Conservation (phyloP, 2,888 invertebrate genomes). For the Cetonia aurata region DNA sequence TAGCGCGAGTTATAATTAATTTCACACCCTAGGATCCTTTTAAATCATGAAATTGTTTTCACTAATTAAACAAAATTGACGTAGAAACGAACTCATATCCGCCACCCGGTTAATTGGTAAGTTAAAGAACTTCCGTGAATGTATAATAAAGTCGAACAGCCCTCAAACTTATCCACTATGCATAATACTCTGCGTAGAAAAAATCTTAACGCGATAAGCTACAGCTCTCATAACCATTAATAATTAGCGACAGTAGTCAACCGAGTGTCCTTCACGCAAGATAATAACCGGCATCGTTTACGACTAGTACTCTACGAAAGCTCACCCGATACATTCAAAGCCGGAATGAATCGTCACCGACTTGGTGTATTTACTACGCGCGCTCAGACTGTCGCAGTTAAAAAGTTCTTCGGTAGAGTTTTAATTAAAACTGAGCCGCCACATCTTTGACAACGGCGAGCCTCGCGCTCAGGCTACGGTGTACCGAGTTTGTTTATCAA, state of each 20-base stretch:
- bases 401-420: slow-evolving; percentile 35
- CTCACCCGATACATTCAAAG: neutral
- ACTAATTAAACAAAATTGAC: slow-evolving; percentile 2
- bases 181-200: neutral
- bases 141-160: slow-evolving; percentile 31
- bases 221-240: slow-evolving; percentile 37
- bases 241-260: slow-evolving; percentile 34
- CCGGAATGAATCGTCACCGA: neutral
- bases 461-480: slow-evolving; percentile 16
- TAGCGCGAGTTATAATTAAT: neutral
- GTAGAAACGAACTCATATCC: slow-evolving; percentile 2
- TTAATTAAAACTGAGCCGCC: slow-evolving; percentile 35
- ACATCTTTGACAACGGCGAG: slow-evolving; percentile 19
- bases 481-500: slow-evolving; percentile 37
- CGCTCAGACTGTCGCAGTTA: slow-evolving; percentile 19
- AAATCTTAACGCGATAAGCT: slow-evolving; percentile 31
- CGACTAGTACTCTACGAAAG: slow-evolving; percentile 2
- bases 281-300: slow-evolving; percentile 22
- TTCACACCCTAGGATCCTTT: neutral
- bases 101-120: slow-evolving; percentile 28
- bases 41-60: neutral
- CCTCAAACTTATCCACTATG: neutral
- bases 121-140: slow-evolving; percentile 38
- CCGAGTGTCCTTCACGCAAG: slow-evolving; percentile 22
- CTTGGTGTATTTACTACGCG: slow-evolving; percentile 12